A percentile compares a stretch with the other conserved stretches of the same genome.
These are phyloP conservation scores for Brachionus paranguensis DNA, from an alignment of 1,140 invertebrate species.

Conservation along the genomic window DNA sequence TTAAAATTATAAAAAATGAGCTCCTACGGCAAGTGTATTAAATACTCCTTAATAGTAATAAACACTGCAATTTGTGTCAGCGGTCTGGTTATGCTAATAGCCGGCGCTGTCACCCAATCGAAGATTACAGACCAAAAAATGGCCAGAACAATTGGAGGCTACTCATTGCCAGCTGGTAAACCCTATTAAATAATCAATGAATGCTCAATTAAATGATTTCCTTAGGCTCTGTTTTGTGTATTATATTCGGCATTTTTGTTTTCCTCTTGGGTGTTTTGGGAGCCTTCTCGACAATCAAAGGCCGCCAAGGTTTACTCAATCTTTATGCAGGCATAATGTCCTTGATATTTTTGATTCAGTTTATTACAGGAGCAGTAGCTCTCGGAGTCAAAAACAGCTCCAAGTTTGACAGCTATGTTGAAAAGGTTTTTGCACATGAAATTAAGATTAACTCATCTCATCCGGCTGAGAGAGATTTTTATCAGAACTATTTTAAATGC, in stretches of 20 bases:
- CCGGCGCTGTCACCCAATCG: not conserved
- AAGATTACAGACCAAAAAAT: conserved; percentile 29
- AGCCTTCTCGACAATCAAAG: conserved; percentile 11
- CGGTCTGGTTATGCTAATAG: conserved; percentile 29
- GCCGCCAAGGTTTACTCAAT: not conserved
- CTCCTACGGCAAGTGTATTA: not conserved
- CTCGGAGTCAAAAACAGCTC: conserved; percentile 33
- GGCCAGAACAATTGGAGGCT: not conserved
- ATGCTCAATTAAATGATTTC: not conserved
- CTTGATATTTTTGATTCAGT: conserved; percentile 36
- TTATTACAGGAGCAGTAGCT: conserved; percentile 18
- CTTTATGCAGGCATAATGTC: not conserved
- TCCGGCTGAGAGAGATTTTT: conserved; percentile 3
- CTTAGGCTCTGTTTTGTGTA: conserved; percentile 5
- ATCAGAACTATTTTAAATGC: not conserved
- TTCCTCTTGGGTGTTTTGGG: conserved; percentile 1
- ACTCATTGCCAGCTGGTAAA: not conserved
- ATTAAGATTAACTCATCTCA: not conserved
- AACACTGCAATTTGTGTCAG: conserved; percentile 11
- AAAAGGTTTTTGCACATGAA: conserved; percentile 3
- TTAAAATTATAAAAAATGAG: not conserved
- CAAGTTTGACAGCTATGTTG: conserved; percentile 12
- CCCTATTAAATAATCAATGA: not conserved
- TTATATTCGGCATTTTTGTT: conserved; percentile 29
- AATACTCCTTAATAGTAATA: conserved; percentile 25